phyloP scores from a whole-genome alignment of 92 coral and sea anemone species.

The Palythoa grandiflora region DNA sequence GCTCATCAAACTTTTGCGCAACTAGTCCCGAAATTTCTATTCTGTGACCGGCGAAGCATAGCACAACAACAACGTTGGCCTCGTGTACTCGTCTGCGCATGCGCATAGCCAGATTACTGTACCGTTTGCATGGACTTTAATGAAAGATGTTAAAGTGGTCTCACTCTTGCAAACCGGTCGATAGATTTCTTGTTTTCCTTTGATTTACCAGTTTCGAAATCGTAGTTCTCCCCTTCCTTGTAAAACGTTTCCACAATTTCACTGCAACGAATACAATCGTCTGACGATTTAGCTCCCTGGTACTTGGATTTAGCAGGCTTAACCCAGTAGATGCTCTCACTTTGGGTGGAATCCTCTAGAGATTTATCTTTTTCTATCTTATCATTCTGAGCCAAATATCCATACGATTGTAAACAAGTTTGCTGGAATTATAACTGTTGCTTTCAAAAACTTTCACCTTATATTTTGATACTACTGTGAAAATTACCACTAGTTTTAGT shows the following conservation, averaged over 20 bases:
- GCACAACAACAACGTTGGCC: too few relatives aligned
- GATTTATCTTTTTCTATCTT: constrained; percentile 72
- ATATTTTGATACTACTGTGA: too few relatives aligned
- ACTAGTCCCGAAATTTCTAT: too few relatives aligned
- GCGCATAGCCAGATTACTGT: too few relatives aligned
- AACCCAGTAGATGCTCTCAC: constrained; percentile 85
- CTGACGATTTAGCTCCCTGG: constrained; percentile 50
- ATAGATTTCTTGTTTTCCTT: neutral
- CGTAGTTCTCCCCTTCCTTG: constrained; percentile 1
- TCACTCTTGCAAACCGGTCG: neutral
- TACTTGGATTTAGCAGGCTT: constrained; percentile 79
- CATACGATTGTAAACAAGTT: too few relatives aligned
- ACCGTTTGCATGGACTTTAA: constrained; percentile 47
- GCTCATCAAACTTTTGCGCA: too few relatives aligned
- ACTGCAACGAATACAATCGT: constrained; percentile 70
- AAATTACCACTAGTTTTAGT: too few relatives aligned
- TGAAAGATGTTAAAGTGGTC: constrained; percentile 61
- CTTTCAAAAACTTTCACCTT: too few relatives aligned
- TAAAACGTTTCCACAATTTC: constrained; percentile 32
- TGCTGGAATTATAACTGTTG: too few relatives aligned
- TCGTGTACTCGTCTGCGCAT: too few relatives aligned
- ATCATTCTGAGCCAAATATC: constrained; percentile 74
- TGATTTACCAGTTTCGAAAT: neutral
- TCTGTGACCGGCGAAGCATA: too few relatives aligned
- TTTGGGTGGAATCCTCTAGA: constrained; percentile 63